Evolutionary conservation across 1,140 invertebrate species (phyloP), one percentile per base, ranked within the genome.

Genomic region (Drosophila teissieri): DNA sequence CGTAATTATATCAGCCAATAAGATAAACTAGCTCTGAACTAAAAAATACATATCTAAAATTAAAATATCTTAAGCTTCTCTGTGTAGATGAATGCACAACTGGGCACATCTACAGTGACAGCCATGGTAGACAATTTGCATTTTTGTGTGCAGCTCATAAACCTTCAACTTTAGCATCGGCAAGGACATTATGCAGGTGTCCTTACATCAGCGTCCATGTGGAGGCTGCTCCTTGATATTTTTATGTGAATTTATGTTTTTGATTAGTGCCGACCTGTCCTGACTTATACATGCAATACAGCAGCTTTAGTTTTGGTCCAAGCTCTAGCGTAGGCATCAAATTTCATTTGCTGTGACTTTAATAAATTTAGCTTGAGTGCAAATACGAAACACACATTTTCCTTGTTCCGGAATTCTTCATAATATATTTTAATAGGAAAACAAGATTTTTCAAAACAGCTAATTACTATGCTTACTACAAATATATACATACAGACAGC

Each of bases 231-330:
- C 52, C 74, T 72, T 78, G 63, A 76, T 77, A 77, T 88, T 89
- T 89, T 89, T 74, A 89, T 89, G 84, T 89, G 84, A 89, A 89
- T 89, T 89, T 89, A 89, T 89, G 84, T 84, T 75, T 89, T 89
- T 89, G 84, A 89, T 89, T 89, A 89, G 80, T 80, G 73, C 84
- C 79, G 65, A 60, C 65, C 65, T 57, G 51, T 75, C 77, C 52
- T 89, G 73, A 89, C 76, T 89, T 89, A 89, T 80, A 68, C 54
- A 80, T 89, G 76, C 84, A 83, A 74, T 89, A 69, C 52, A 64
- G 24, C 7, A 15, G 24, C 64, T 49, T 70, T 19, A 69, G 51
- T 44, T 51, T 68, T 12, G 42, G 42, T 19, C 42, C 42, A 12
- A 45, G 15, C 17, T 4, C 3, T 12, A 39, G 49, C 36, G 36